Base-by-base conservation (phyloP, 1,140 invertebrate species). In the Sinonovacula constricta region DNA sequence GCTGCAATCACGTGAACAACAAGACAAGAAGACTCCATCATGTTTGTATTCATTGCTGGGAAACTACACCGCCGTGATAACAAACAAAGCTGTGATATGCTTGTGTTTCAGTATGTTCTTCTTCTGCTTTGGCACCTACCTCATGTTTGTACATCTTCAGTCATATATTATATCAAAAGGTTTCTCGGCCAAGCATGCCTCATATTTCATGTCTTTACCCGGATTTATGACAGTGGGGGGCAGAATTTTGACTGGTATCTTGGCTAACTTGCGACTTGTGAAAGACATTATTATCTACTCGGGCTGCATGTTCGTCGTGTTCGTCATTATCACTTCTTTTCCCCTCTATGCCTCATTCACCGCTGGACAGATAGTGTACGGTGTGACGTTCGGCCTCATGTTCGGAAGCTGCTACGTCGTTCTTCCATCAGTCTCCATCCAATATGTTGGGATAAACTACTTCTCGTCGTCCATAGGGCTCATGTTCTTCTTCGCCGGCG, bases 131-230 rank as follows among this genome's bases (percentile, higher is more conserved):
- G 67, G 66, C 7, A 70, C 59, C 12, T 70, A 34, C 34, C 24
- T 79, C 14, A 45, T 65, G 5, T 79, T 62, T 56, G 30, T 79
- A 3, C 57, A 79, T 33, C 49, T 79, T 12, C 76, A 65, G 14
- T 63, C 24, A 2, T 79, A 66, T 45, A 54, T 63, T 2, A 36
- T 70, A 14, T 18, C 36, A 5, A 51, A 34, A 54, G 76, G 76
- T 34, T 62, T 63, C 30, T 24, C 59, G 3, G 31, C 57, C 0
- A 15, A 14, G 4, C 56, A 79, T 7, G 66, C 67, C 18, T 28
- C 76, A 24, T 63, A 59, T 26, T 22, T 79, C 2, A 22, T 79
- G 5, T 70, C 76, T 15, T 31, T 79, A 24, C 63, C 59, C 14
- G 65, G 66, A 15, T 54, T 69, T 24, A 28, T 56, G 3, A 51